Base-by-base conservation (phyloP, 2,113 vertebrate genomes). In the Neogobius melanostomus region DNA sequence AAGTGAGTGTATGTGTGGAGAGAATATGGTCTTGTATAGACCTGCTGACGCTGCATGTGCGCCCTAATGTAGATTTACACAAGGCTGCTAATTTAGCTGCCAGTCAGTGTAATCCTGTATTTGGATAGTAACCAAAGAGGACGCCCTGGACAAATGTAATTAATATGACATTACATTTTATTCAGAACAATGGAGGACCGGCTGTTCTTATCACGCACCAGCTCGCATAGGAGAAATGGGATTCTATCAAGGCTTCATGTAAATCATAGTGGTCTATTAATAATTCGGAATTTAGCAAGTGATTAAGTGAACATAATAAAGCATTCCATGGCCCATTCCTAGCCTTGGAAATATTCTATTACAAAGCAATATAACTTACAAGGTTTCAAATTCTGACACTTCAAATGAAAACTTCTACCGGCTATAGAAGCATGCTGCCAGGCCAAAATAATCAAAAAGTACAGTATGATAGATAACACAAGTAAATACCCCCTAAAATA, bases 31-130 rank as follows among this genome's bases (percentile, higher is more conserved):
- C 48, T 65, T 73, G 64, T 72, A 69, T 5, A 44, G 43, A 9
- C 69, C 66, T 77, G 76, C 81, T 76, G 77, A 72, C 21, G 1
- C 66, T 66, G 74, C 64, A 76, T 77, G 82, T 75, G 51, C 65
- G 70, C 78, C 43, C 50, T 36, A 3, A 64, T 47, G 44, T 12
- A 1, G 17, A 42, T 17, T 11, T n/a, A 57, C 6, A 72, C 17
- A 66, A 42, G 66, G 36, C 53, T 47, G 17, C 11, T 56, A 50
- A 50, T 9, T 56, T 56, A 2, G 8, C 7, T 1, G 3, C 15
- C n/a, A 1, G 9, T 49, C n/a, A 1, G 9, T 49, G 45, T 60
- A 6, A 78, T 45, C 8, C 48, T 17, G 17, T 48, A 6, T 11
- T 44, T 65, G 59, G 5, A 53, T 44, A 67, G 11, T 21, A 57